Percentiles rank a stretch among this genome's conserved stretches.
These are phyloP conservation scores for Aplysia californica DNA, from an alignment of 1,140 invertebrate genomes.

Conservation along the genomic window DNA sequence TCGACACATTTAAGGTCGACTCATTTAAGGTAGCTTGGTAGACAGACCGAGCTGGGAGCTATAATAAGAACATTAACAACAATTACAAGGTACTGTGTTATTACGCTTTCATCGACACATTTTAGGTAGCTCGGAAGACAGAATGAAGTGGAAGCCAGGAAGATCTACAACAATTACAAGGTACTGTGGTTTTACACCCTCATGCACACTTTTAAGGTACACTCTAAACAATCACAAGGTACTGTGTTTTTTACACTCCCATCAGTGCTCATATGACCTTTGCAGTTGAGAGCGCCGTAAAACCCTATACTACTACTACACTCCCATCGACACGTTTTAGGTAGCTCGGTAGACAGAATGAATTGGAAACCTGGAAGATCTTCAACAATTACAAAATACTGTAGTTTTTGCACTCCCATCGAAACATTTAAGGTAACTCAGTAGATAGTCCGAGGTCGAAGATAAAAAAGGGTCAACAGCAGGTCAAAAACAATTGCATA, in stretches of 20 bases:
- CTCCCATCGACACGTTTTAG: too few relatives aligned
- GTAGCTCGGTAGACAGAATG: not conserved
- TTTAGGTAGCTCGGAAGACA: not conserved
- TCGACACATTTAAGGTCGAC: not conserved
- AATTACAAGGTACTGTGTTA: not conserved
- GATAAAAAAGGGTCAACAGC: too few relatives aligned
- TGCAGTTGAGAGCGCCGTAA: too few relatives aligned
- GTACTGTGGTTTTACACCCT: not conserved
- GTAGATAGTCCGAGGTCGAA: not conserved
- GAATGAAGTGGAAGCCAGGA: conserved; percentile 17
- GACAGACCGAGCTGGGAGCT: too few relatives aligned
- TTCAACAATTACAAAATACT: conserved; percentile 1
- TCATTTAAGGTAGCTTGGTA: too few relatives aligned
- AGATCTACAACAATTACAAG: conserved; percentile 27
- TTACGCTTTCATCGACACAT: not conserved
- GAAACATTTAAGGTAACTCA: not conserved
- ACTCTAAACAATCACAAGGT: not conserved
- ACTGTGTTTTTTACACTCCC: not conserved
- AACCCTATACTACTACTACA: not conserved
- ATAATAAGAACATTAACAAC: not conserved
- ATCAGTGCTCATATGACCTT: not conserved
- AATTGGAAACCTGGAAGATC: not conserved
- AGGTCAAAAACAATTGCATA: not conserved
- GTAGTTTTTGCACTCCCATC: conserved; percentile 1
- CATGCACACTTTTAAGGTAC: not conserved